phyloP scores from a whole-genome alignment of 2,888 invertebrate species.

The Cenopis cana region DNA sequence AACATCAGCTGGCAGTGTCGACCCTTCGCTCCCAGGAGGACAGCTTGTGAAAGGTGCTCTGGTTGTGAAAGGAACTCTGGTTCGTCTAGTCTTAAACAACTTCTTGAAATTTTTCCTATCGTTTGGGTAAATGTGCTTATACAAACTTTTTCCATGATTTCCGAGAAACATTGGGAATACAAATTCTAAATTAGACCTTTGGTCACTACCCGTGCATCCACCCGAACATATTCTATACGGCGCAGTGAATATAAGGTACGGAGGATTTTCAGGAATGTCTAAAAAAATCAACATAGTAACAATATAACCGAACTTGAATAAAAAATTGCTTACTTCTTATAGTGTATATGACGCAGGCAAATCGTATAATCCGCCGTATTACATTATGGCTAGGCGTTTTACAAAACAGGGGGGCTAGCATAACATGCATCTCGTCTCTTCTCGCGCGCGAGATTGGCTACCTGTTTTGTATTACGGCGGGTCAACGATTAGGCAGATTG shows the following conservation, averaged over 20 bases:
- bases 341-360: too few relatives aligned
- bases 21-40: not conserved
- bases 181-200: conserved; percentile 57
- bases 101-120: conserved; percentile 55
- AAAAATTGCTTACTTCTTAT: too few relatives aligned
- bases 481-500: too few relatives aligned
- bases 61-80: conserved; percentile 50
- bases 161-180: conserved; percentile 69
- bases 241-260: conserved; percentile 41
- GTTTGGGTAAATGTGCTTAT: conserved; percentile 54
- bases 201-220: conserved; percentile 52
- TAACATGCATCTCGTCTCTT: too few relatives aligned
- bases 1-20: not conserved
- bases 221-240: not conserved
- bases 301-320: not conserved
- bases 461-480: too few relatives aligned
- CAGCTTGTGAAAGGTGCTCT: conserved; percentile 51
- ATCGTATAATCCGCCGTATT: too few relatives aligned
- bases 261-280: conserved; percentile 58
- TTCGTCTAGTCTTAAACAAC: conserved; percentile 58
- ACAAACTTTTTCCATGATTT: conserved; percentile 52
- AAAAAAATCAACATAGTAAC: conserved; percentile 54
- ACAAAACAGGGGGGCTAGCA: too few relatives aligned
- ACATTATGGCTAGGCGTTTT: too few relatives aligned
- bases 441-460: too few relatives aligned